Base-by-base conservation (phyloP, 2,113 vertebrate genomes). In the Ctenomys sociabilis region DNA sequence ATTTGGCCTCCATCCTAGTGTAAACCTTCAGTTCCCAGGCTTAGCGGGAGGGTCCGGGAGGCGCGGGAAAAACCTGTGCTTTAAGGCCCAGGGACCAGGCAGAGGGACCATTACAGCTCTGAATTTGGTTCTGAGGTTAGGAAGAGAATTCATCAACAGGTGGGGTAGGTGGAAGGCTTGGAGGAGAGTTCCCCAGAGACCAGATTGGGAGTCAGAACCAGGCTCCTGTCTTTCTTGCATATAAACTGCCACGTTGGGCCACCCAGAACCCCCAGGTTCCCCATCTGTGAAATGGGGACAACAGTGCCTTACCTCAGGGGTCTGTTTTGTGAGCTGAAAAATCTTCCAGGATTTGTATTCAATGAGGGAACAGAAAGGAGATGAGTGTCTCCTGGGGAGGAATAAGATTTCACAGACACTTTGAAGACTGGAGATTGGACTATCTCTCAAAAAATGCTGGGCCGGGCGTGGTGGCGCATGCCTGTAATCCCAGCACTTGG, bases 191-290 rank as follows among this genome's bases (percentile, higher is more conserved):
- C 70, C 87, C 89, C 63, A 59, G 52, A 80, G 90, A 93, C 59
- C 59, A 61, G 14, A 10, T 54, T 66, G 28, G 63, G 37, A 91
- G 70, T 90, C 35, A 14, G 78, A 88, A 59, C 59, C 35, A 57
- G 88, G 54, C 40, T 77, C 59, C 37, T 16, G 54, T n/a, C 70
- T 95, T 63, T 73, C 80, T 24, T 86, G 4, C 35, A 68, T 64
- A 49, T 14, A 57, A 81, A 75, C 70, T 24, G 24, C 96, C 92
- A 97, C 97, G 96, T 98, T 96, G 97, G 88, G 66, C 57, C 54
- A 95, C 40, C 3, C 7, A 5, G 1, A 49, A 63, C 84, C 87
- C 87, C 95, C 52, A 0, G 19, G 68, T 83, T 94, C 64, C 26
- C 59, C 68, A 59, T 89, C 83, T 97, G 89, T 80, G 81, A 94